Evolutionary conservation across 2,888 invertebrate species (phyloP), one percentile per base, ranked within the genome.

Genomic region (Drosophila flavopinicola): DNA sequence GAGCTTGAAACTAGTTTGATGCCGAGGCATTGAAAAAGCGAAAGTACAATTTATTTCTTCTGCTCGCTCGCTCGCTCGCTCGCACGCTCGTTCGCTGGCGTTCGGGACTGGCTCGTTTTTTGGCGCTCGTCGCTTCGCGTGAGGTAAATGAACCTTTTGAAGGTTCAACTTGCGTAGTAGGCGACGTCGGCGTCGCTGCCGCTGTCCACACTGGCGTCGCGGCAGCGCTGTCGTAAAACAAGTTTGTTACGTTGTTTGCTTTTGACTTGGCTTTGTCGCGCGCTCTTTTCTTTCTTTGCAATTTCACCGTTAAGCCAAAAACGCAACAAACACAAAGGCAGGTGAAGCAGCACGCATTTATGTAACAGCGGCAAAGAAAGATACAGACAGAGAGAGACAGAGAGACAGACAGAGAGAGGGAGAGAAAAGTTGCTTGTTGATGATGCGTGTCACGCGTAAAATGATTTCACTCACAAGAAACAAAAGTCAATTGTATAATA

Each of bases 21-120:
- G 87, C 75, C 78, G 84, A 89, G 91, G 90, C 91, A 91, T 91
- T 91, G 91, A 91, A 91, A 91, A 91, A 84, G 83, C 89, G 91
- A 91, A 91, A 91, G 91, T 91, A 88, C 78, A 86, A 20, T 20
- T 88, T 84, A 88, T 83, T 86, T n/a, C 2, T 32, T 11, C 47
- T 59, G 65, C 56, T 60, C 20, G 48, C 61, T 48, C 47, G 56
- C 20, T 20, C 20, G 2, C 20, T 59, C 47, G 58, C 45, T 41
- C 51, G 47, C 33, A 33, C 52, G 69, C 45, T 54, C 44, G 53
- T 41, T 54, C 53, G 53, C 59, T 45, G 30, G 11, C 48, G 38
- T 48, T 64, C 29, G 52, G n/a, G n/a, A n/a, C n/a, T n/a, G n/a
- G 39, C 42, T 60, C 47, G 44, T 38, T 33, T 24, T 32, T 53